These are phyloP conservation scores for Sebastes jordani DNA, from an alignment of 2,797 vertebrate species.

Conservation along the genomic window DNA sequence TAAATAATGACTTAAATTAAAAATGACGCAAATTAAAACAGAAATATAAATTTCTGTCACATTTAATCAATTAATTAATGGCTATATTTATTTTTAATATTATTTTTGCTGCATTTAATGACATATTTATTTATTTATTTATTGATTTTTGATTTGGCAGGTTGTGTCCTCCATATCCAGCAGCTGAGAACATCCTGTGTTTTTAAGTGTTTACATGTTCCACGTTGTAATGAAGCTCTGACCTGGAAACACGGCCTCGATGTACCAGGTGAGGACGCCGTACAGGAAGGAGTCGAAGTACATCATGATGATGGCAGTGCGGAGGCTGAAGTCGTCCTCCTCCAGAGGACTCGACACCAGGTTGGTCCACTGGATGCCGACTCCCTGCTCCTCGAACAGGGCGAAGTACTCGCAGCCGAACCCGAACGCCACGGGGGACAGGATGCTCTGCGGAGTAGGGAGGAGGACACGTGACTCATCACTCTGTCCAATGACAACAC, in stretches of 20 bases:
- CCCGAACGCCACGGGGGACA: conserved; percentile 96
- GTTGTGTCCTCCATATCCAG: no score
- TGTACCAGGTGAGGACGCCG: conserved; percentile 95
- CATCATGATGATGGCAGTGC: conserved; percentile 90
- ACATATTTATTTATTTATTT: no score
- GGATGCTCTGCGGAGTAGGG: conserved; percentile 83
- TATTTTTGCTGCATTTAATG: neutral
- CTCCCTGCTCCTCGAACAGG: conserved; percentile 95
- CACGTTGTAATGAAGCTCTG: neutral
- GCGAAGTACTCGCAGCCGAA: conserved; percentile 97
- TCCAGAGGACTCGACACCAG: conserved; percentile 90
- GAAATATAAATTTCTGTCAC: no score
- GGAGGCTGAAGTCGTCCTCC: conserved; percentile 91
- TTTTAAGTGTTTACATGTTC: neutral
- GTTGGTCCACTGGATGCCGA: conserved; percentile 95
- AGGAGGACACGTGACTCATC: neutral
- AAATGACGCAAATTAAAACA: no score
- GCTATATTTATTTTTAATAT: no score
- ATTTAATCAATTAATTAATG: no score
- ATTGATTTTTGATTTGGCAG: no score
- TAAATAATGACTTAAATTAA: no score
- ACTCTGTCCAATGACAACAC: neutral
- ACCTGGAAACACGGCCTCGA: conserved; percentile 97
- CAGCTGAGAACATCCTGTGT: neutral
- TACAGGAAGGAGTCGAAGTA: conserved; percentile 91